phyloP scores from a whole-genome alignment of 2,113 vertebrate species.

The Bombycilla garrulus region DNA sequence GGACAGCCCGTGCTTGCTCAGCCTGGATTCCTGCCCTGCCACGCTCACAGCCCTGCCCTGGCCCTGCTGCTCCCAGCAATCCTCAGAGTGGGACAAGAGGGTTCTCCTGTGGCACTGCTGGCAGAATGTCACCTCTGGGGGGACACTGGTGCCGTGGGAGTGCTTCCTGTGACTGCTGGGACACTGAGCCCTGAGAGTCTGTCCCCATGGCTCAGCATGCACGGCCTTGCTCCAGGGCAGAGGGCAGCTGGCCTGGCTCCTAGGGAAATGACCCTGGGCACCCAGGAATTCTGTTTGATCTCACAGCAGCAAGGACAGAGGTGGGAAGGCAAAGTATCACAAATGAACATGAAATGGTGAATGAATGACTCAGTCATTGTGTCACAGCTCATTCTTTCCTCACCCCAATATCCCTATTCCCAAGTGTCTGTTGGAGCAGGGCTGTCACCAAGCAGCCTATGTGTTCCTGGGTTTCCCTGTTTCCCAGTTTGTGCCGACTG shows the following conservation, averaged over 20 bases:
- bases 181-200: fast-evolving
- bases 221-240: neutral
- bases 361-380: neutral
- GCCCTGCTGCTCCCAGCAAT: neutral
- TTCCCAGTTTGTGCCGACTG: neutral
- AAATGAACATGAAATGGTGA: neutral
- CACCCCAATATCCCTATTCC: neutral
- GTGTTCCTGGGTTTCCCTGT: neutral
- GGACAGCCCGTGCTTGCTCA: neutral
- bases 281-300: neutral
- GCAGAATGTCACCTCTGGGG: neutral
- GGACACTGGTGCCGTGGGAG: fast-evolving
- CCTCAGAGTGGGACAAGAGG: neutral
- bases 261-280: neutral
- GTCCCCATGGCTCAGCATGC: fast-evolving
- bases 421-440: neutral
- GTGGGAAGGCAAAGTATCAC: neutral
- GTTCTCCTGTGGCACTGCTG: fast-evolving
- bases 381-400: neutral
- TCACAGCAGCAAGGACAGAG: neutral
- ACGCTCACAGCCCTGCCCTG: neutral
- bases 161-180: neutral
- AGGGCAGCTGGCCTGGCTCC: neutral
- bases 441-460: neutral
- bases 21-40: neutral